Evolutionary conservation across 2,797 vertebrate genomes (phyloP), one percentile per base, ranked within the genome.

Genomic region (Pterois miles): DNA sequence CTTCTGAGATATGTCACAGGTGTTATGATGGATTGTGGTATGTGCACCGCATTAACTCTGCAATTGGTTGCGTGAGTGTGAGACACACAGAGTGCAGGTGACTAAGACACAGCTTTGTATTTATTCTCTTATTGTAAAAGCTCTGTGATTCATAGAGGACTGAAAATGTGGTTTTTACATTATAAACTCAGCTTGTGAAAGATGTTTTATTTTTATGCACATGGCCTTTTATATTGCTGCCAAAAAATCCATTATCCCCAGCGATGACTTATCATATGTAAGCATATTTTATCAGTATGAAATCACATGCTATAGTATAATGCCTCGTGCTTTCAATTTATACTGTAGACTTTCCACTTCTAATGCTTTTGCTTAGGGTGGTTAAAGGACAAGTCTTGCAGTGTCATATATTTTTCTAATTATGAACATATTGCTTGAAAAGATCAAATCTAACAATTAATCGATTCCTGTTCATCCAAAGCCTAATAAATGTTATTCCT

Each of bases 1-100:
- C 82, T 40, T 82, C 82, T 36, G 73, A 88, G 82, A 87, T 82
- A 36, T 89, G 88, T 88, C 86, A 84, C 78, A 85, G 84, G 84
- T 86, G 88, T 80, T 50, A 52, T 69, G 83, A 83, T 67, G 80
- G 82, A 79, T 86, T 66, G 50, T 3, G 43, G 46, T 53, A 63
- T 64, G 71, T 52, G 58, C n/a, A n/a, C 56, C 8, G 7, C 62
- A 63, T 89, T 87, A 68, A 80, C 80, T 84, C 64, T 56, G 68
- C 59, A 72, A 86, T 73, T 40, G 64, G 29, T 23, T 33, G 40
- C 63, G 68, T n/a, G 27, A 50, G 62, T n/a, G 20, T 46, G 54
- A 36, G 8, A 36, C 34, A 36, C 34, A 48, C 46, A 48, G n/a
- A 66, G 22, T 6, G 68, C 57, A n/a, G 34, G 76, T 50, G 25